These are phyloP conservation scores for Eupithecia abbreviata DNA, from an alignment of 2,888 invertebrate genomes.

Conservation along the genomic window DNA sequence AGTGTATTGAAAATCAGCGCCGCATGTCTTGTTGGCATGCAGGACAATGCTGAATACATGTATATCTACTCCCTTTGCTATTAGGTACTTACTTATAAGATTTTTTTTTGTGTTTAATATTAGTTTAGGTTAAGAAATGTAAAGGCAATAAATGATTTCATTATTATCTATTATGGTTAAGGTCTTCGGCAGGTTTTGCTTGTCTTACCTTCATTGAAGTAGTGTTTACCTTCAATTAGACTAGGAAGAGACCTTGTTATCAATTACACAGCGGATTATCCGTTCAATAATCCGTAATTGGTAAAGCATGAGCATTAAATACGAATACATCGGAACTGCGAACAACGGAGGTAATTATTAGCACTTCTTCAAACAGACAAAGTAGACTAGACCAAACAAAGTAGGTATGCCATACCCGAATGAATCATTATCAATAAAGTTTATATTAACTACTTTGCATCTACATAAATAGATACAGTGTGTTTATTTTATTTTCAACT, in stretches of 20 bases:
- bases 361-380: neutral
- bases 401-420: neutral
- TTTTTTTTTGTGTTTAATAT: too few species aligned
- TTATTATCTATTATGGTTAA: neutral
- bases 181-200: neutral
- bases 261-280: constrained; percentile 1
- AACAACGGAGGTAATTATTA: neutral
- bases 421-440: neutral
- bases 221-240: constrained; percentile 2
- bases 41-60: too few species aligned
- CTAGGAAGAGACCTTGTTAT: constrained; percentile 9
- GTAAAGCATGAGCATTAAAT: neutral
- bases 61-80: too few species aligned
- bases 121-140: too few species aligned
- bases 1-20: too few species aligned
- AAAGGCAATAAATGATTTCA: too few species aligned
- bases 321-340: neutral
- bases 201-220: neutral
- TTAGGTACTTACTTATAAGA: too few species aligned
- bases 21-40: too few species aligned
- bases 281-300: constrained; percentile 7
- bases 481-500: neutral
- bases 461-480: too few species aligned
- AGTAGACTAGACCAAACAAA: neutral
- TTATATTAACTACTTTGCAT: too few species aligned